Base-by-base conservation (phyloP, 64 coral and sea anemone species). In the Montipora capricornis region DNA sequence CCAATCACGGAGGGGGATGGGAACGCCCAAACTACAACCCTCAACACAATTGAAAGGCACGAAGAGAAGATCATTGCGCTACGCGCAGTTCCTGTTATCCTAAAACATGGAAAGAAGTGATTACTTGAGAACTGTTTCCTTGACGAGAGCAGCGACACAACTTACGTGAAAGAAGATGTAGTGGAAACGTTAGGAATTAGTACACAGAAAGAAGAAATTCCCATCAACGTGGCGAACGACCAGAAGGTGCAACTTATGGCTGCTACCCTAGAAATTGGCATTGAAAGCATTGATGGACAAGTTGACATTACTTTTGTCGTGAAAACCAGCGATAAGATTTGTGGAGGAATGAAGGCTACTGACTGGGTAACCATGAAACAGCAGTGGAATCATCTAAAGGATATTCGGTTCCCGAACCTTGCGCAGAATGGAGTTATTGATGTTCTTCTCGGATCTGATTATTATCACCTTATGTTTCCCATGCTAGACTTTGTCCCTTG, bases 191-290 rank as follows among this genome's bases (percentile, higher is more conserved):
- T 91, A 4, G 94, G 94, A 12, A 55, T 91, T 15, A 44, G 47
- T 58, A 59, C 60, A 5, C 51, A 78, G 29, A 95, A 90, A 75
- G 80, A 87, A 50, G 22, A 22, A 20, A 87, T 91, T 29, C 85
- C 60, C 19, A 47, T 91, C 9, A 91, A 95, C 16, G 82, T 95
- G 9, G 89, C 89, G 20, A 95, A 95, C 17, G 47, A 83, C 6
- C 81, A 95, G 20, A 76, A 68, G 17, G 58, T 95, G 0, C 69
- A 29, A 13, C 73, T 91, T n/a, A 79, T 48, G 19, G 79, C 85
- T 67, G 69, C 47, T 15, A 75, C 82, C 6, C 15, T 89, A 9
- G 19, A 80, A 68, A 49, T 91, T 22, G 78, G 77, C 0, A 11
- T 91, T 9, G 77, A 81, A 19, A 91, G 78, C 44, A 60, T 73